Evolutionary conservation across 2,113 vertebrate species (phyloP).

Genomic region (Callorhinus ursinus): DNA sequence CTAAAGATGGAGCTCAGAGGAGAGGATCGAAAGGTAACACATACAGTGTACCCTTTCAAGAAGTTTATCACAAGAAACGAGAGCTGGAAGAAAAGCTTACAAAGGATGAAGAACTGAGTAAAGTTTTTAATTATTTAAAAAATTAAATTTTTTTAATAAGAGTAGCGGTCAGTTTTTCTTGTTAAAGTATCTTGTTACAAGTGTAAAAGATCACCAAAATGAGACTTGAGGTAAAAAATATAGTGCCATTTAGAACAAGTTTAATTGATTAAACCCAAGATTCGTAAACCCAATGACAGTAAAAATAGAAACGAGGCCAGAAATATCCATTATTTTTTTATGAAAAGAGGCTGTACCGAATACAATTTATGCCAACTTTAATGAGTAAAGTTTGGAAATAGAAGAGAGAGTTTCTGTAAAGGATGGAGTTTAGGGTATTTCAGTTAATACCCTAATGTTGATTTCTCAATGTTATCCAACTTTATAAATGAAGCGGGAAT

Average conservation of each 20-base stretch:
- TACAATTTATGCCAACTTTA: background rate
- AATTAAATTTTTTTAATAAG: background rate
- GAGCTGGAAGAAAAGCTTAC: background rate
- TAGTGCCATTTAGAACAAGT: background rate
- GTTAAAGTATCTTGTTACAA: background rate
- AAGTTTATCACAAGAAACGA: background rate
- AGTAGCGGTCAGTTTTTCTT: background rate
- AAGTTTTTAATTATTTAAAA: background rate
- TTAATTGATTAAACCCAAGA: background rate
- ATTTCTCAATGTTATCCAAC: background rate
- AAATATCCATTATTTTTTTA: background rate
- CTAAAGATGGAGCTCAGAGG: background rate
- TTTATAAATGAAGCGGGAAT: background rate
- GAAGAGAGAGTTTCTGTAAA: background rate
- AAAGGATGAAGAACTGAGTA: background rate
- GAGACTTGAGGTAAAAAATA: background rate
- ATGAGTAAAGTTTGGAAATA: background rate
- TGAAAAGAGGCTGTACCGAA: background rate
- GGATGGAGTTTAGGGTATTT: background rate
- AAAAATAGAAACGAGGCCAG: background rate
- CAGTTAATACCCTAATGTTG: background rate
- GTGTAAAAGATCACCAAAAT: background rate
- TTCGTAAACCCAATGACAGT: background rate
- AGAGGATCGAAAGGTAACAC: background rate
- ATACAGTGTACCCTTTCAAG: accelerated